These are phyloP conservation scores for Acanthiza pusilla DNA, from an alignment of 2,797 vertebrate genomes.

Conservation along the genomic window DNA sequence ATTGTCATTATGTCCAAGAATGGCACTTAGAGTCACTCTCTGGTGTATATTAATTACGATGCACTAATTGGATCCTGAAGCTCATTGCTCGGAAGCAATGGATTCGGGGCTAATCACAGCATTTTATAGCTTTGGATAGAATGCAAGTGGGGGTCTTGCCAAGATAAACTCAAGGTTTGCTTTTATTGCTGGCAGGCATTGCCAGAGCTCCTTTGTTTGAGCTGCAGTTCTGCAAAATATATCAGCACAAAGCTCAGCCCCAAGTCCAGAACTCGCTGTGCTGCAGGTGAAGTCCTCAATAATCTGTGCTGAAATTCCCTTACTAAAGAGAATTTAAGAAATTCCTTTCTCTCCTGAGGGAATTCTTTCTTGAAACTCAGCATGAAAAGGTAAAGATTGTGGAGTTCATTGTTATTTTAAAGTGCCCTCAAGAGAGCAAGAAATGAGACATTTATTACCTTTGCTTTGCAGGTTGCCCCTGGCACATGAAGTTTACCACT, in stretches of 20 bases:
- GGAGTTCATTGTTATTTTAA: not conserved
- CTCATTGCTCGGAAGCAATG: not conserved
- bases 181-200: not conserved
- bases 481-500: not conserved
- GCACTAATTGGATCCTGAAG: slow-evolving; percentile 4
- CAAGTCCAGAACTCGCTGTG: not conserved
- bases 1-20: not conserved
- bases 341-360: not conserved
- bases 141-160: not conserved
- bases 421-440: not conserved
- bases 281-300: not conserved
- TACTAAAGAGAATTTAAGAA: not conserved
- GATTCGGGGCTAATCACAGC: not conserved
- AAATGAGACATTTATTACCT: not conserved
- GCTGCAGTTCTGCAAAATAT: not conserved
- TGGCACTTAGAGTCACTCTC: not conserved
- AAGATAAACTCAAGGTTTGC: slow-evolving; percentile 17
- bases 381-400: not conserved
- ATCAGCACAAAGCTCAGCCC: not conserved
- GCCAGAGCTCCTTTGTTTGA: not conserved
- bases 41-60: not conserved
- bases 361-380: not conserved
- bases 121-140: not conserved
- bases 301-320: not conserved
- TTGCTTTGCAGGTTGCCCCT: not conserved